phyloP scores from a whole-genome alignment of 2,797 vertebrate species.

The Otolemur crassicaudatus region DNA sequence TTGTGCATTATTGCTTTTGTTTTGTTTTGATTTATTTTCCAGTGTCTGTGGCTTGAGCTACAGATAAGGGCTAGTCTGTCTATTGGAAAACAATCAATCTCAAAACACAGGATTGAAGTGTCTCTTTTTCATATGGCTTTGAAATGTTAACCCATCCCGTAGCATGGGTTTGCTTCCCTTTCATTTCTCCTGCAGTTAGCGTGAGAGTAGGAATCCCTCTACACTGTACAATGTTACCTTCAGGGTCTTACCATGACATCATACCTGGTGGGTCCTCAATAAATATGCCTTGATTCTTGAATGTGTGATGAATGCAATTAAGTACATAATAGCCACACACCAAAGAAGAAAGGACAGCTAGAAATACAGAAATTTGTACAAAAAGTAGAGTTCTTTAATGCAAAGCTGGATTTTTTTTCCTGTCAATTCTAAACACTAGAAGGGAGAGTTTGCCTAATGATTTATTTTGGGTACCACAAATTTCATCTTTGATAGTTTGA shows the following conservation, averaged over 20 bases:
- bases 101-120: background rate
- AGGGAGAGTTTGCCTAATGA: background rate
- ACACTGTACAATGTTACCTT: background rate
- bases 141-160: background rate
- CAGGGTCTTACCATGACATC: background rate
- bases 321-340: background rate
- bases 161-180: background rate
- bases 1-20: background rate
- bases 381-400: background rate
- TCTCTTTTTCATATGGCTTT: background rate
- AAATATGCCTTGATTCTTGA: constrained; percentile 33
- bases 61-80: background rate
- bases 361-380: background rate
- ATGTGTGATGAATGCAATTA: background rate
- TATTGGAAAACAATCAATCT: background rate
- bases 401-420: background rate
- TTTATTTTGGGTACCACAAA: background rate
- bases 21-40: background rate
- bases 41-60: background rate
- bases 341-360: background rate
- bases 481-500: constrained; percentile 2
- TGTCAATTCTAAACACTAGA: background rate
- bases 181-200: background rate
- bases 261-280: background rate
- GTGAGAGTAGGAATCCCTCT: background rate